Percentiles rank a stretch among this genome's conserved stretches.
phyloP scores from a whole-genome alignment of 1,140 invertebrate genomes.

The Dufourea novaeangliae region DNA sequence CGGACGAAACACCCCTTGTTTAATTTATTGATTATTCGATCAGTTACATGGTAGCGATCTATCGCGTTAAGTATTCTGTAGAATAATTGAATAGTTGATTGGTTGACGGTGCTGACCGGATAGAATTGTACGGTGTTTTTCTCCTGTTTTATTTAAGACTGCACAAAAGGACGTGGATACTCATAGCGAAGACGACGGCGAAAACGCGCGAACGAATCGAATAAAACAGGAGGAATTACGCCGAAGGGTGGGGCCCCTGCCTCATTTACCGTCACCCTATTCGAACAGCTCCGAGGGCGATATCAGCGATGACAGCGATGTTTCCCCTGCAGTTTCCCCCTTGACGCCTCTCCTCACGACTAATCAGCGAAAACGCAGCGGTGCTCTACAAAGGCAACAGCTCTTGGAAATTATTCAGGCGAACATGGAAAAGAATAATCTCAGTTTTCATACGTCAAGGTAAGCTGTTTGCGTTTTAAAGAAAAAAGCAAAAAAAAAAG shows the following conservation, averaged over 20 bases:
- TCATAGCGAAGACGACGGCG: conserved; percentile 76
- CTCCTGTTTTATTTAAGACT: conserved; percentile 62
- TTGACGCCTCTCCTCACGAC: conserved; percentile 76
- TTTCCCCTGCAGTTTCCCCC: conserved; percentile 75
- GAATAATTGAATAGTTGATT: background rate
- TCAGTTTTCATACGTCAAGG: conserved; percentile 91
- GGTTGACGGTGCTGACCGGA: background rate
- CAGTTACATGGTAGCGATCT: background rate
- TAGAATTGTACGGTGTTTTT: background rate
- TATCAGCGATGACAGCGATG: conserved; percentile 79
- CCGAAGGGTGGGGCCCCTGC: conserved; percentile 76
- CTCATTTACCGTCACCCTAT: conserved; percentile 77
- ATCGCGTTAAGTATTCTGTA: background rate
- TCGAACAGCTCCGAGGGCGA: conserved; percentile 80
- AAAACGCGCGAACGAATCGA: conserved; percentile 70
- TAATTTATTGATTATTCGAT: too few relatives aligned
- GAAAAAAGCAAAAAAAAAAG: too few relatives aligned
- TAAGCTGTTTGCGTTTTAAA: conserved; percentile 74
- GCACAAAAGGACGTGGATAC: conserved; percentile 70
- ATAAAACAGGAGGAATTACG: conserved; percentile 77
- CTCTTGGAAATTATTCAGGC: conserved; percentile 93
- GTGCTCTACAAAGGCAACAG: conserved; percentile 90
- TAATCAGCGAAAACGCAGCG: conserved; percentile 82
- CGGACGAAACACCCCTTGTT: background rate
- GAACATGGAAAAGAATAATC: conserved; percentile 95